Evolutionary conservation across 2,113 vertebrate genomes (phyloP).

Genomic region (Eclectus roratus): DNA sequence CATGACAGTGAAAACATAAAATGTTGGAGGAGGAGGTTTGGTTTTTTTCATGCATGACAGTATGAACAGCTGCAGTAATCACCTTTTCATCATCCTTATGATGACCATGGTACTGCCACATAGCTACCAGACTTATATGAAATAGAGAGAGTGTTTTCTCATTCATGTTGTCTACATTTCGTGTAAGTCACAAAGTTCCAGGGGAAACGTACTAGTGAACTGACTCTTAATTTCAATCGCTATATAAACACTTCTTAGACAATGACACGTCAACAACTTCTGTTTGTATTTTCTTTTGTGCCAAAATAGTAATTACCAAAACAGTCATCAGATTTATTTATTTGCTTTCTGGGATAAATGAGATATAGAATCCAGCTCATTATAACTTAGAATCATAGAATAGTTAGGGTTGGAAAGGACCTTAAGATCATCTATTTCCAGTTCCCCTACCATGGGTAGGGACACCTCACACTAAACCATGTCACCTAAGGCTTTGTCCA

Average conservation of each 20-base stretch:
- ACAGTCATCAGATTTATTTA: background rate
- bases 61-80: background rate
- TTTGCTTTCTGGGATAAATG: background rate
- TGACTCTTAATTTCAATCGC: background rate
- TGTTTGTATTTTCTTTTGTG: background rate
- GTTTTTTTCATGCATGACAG: background rate
- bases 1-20: background rate
- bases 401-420: too few species aligned
- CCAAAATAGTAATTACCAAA: background rate
- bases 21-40: background rate
- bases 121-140: background rate
- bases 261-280: background rate
- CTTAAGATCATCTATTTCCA: too few species aligned
- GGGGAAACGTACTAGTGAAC: background rate
- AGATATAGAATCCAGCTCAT: background rate
- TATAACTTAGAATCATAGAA: background rate
- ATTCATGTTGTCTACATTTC: background rate
- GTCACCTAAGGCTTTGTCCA: too few species aligned
- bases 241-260: background rate
- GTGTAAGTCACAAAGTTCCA: background rate
- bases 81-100: background rate
- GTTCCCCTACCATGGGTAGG: too few species aligned
- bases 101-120: background rate
- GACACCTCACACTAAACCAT: too few species aligned
- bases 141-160: background rate